Base-by-base conservation (phyloP, 2,797 vertebrate genomes). In the Helicolenus hilgendorfi region DNA sequence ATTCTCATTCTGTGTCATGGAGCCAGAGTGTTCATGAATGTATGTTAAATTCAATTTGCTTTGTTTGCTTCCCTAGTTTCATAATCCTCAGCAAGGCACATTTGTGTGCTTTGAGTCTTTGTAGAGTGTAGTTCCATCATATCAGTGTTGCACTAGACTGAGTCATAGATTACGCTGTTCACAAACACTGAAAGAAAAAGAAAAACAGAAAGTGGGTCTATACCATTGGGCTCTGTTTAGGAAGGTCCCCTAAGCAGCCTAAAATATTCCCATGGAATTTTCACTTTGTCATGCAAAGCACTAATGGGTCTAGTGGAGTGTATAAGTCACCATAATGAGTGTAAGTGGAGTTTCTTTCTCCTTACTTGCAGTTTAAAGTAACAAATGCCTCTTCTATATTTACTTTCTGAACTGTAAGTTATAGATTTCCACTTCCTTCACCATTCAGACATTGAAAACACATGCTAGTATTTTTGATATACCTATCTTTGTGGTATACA, bases 61-160 rank as follows among this genome's bases (percentile, higher is more conserved):
- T 88, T 88, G 77, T 84, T 84, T 81, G 74, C 88, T 81, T 80
- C 33, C 45, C 60, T 77, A 27, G 64, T 83, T 84, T 80, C 38
- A 84, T 88, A 86, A 86, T 89, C 83, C 72, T n/a, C 29, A 41
- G 72, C n/a, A 55, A 72, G 26, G 72, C 71, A 78, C 33, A 33
- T 83, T 1, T 73, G 58, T 74, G 55, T 81, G 36, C 55, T 55
- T 2, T 20, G 18, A 60, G 31, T 56, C n/a, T 82, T 80, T 62
- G 9, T 24, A 67, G 38, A 68, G 3, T 15, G 53, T 4, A 27
- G 7, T 10, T 70, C 29, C 4, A 1, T 86, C 49, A 10, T 45
- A 22, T 65, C 20, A 71, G 41, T 29, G 31, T n/a, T 14, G 11
- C 69, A 69, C 11, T 4, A 67, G 60, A 38, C 22, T 85, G 55